Evolutionary conservation across 2,113 vertebrate species (phyloP), one percentile per base, ranked within the genome.

Genomic region (Macrotus californicus): DNA sequence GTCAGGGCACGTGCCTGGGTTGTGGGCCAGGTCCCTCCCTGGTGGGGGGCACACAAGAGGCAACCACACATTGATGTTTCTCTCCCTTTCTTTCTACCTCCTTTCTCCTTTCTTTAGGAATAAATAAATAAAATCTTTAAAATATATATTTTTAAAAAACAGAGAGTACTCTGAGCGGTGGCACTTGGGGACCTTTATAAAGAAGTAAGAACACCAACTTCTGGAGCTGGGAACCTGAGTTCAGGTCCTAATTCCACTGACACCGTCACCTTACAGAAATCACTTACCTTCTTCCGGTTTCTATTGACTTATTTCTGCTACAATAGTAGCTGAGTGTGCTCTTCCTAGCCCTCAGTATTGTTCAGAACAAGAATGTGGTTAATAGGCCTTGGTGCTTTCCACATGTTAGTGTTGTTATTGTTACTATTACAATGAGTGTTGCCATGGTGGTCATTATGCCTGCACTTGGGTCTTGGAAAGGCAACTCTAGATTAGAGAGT

Each of bases 281-380:
- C 50, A 41, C 77, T 39, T 77, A 10, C 34, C 48, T 69, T 50
- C 50, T 70, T 70, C 24, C 7, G 0, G 7, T 34, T 13, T 70
- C 54, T 48, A 2, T 16, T 61, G 15, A 11, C 46, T 39, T n/a
- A 1, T n/a, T 46, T 83, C 59, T 69, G 50, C 50, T 31, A 1
- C 29, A 18, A 3, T 41, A 22, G 3, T 5, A 34, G 21, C 34
- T 34, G 0, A n/a, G 14, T 0, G 1, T 21, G 18, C 6, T 13
- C 39, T 80, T 59, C 31, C 75, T 73, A 56, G 61, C 56, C 52
- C 67, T 61, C 21, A 1, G 48, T 0, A 39, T 9, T 4, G 18
- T 54, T 94, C 52, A 36, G 86, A 50, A 41, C 5, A 18, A 0
- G 6, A 43, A 6, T 13, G 22, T 16, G n/a, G 13, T 54, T 64